Percentiles rank a stretch among this genome's conserved stretches.
Evolutionary conservation across 2,888 invertebrate genomes (phyloP).

Genomic region (Oligia strigilis): DNA sequence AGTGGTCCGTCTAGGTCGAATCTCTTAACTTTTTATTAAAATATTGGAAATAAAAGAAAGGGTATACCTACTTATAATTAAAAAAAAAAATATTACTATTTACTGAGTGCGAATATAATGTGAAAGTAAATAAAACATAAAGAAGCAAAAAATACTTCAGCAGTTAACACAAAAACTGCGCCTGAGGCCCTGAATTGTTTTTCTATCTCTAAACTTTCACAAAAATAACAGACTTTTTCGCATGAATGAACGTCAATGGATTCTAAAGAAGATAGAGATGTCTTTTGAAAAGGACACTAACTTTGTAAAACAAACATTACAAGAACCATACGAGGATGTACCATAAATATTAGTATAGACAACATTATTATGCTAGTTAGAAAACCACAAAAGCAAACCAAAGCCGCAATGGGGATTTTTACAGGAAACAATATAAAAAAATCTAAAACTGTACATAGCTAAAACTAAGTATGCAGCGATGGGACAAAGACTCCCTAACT

Average conservation of each 20-base stretch:
- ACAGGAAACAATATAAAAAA: not conserved
- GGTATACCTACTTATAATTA: too few species aligned
- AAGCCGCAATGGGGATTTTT: not conserved
- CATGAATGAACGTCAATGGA: not conserved
- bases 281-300: not conserved
- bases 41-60: not conserved
- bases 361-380: not conserved
- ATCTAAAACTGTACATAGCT: not conserved
- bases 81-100: too few species aligned
- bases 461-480: not conserved
- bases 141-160: slow-evolving; percentile 18
- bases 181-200: slow-evolving; percentile 58
- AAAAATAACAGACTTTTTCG: slow-evolving; percentile 32
- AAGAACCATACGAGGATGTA: not conserved
- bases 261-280: not conserved
- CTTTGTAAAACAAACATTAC: not conserved
- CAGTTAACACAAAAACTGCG: slow-evolving; percentile 39
- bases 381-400: not conserved
- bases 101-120: slow-evolving; percentile 25
- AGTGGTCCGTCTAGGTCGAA: too few species aligned
- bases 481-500: not conserved
- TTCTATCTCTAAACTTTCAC: slow-evolving; percentile 62
- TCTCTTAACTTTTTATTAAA: not conserved
- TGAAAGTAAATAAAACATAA: slow-evolving; percentile 58
- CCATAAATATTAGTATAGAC: not conserved